Percentiles rank a stretch among this genome's conserved stretches.
Evolutionary conservation across 2,113 vertebrate genomes (phyloP).

Genomic region (Amblyopsis rosae): DNA sequence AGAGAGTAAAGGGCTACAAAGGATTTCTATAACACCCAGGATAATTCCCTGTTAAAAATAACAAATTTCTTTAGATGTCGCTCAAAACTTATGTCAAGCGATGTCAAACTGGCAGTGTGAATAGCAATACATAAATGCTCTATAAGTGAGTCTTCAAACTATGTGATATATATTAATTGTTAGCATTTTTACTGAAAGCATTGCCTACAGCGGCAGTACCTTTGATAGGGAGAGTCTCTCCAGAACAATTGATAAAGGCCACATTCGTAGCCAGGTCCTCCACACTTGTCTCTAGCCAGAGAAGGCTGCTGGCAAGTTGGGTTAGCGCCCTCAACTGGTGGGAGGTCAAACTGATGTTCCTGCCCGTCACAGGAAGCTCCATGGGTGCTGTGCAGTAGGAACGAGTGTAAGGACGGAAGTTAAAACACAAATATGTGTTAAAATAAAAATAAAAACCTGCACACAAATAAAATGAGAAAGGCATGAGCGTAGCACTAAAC

Average conservation of each 20-base stretch:
- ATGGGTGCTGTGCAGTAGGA: slow-evolving; percentile 72
- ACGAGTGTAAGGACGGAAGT: not conserved
- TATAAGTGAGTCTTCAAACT: not conserved
- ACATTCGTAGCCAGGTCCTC: slow-evolving; percentile 80
- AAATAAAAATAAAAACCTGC: not conserved
- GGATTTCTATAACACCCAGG: slow-evolving; percentile 50
- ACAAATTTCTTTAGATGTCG: slow-evolving; percentile 37
- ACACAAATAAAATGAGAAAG: not conserved
- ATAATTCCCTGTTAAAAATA: slow-evolving; percentile 54
- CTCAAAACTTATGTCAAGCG: slow-evolving; percentile 13
- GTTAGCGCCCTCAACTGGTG: slow-evolving; percentile 86
- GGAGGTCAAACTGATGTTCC: slow-evolving; percentile 81
- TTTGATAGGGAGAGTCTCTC: slow-evolving; percentile 75
- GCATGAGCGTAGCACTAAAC: slow-evolving; percentile 22
- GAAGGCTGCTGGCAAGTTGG: slow-evolving; percentile 78
- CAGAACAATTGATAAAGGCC: slow-evolving; percentile 72
- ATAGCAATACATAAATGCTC: not conserved
- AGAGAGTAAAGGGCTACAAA: slow-evolving; percentile 51
- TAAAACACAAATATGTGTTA: not conserved
- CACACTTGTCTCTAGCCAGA: slow-evolving; percentile 83
- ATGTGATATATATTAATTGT: not conserved
- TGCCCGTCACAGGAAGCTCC: slow-evolving; percentile 72
- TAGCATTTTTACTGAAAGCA: not conserved
- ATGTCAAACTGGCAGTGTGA: not conserved
- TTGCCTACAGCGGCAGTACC: slow-evolving; percentile 70